phyloP scores from a whole-genome alignment of 2,888 invertebrate species.

The Agriopis aurantiaria region DNA sequence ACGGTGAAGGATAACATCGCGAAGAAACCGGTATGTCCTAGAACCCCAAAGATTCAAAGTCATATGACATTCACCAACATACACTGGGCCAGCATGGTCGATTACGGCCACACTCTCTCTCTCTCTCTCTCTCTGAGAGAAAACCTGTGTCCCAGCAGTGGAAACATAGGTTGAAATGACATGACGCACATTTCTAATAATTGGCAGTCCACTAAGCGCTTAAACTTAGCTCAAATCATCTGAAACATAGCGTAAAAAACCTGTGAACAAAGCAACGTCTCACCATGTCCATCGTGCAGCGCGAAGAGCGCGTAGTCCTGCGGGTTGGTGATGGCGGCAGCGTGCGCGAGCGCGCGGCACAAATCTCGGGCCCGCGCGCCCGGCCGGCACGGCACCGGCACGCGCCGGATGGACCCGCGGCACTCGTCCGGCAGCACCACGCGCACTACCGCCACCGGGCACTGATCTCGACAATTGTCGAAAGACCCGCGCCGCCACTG shows the following conservation, averaged over 20 bases:
- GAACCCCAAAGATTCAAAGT: no score
- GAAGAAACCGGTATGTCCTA: no score
- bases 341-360: slow-evolving; percentile 97
- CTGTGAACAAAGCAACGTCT: slow-evolving; percentile 33
- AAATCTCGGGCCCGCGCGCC: slow-evolving; percentile 97
- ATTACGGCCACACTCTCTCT: no score
- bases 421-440: slow-evolving; percentile 98
- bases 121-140: no score
- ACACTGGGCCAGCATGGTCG: no score
- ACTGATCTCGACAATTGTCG: slow-evolving; percentile 58
- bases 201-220: no score
- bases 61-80: no score
- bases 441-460: slow-evolving; percentile 89
- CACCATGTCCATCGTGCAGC: slow-evolving; percentile 95
- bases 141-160: neutral
- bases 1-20: no score
- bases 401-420: slow-evolving; percentile 95
- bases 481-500: slow-evolving; percentile 86
- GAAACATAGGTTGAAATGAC: no score
- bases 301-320: slow-evolving; percentile 98
- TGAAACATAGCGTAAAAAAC: no score
- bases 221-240: no score
- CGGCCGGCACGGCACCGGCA: slow-evolving; percentile 96
- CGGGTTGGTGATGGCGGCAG: slow-evolving; percentile 97
- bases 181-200: no score